A percentile compares a stretch with the other conserved stretches of the same genome.
Evolutionary conservation across 2,797 vertebrate species (phyloP).

Genomic region (Morelia viridis): DNA sequence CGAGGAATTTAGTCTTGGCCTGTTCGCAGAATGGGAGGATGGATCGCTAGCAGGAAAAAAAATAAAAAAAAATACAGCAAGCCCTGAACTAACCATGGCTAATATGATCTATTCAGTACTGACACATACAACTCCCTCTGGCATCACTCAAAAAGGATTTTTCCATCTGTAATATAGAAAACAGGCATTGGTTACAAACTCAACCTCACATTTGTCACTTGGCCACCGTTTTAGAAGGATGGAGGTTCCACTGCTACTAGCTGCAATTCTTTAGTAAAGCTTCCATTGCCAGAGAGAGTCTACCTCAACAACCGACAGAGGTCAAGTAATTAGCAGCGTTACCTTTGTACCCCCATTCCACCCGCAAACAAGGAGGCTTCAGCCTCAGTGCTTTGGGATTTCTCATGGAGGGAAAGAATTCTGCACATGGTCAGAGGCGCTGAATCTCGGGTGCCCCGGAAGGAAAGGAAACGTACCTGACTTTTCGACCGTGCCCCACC

Average conservation of each 20-base stretch:
- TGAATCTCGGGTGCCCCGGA: neutral
- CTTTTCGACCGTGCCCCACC: neutral
- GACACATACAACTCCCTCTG: neutral
- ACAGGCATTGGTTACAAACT: neutral
- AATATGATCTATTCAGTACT: neutral
- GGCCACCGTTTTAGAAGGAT: neutral
- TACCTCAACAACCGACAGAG: neutral
- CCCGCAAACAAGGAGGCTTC: neutral
- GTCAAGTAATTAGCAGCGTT: neutral
- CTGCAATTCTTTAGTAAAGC: neutral
- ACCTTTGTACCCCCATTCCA: neutral
- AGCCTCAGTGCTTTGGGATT: neutral
- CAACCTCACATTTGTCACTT: neutral
- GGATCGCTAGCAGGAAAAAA: neutral
- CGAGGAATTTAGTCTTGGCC: neutral
- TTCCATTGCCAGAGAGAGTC: neutral
- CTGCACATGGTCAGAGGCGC: neutral
- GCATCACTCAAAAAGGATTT: neutral
- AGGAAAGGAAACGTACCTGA: neutral
- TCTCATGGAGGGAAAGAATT: neutral
- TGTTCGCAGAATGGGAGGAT: neutral
- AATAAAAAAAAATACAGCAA: neutral
- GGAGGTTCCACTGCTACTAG: neutral
- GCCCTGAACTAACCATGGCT: neutral
- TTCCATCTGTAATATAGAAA: neutral